Conservation (phyloP, 2,113 vertebrate genomes). For the Sorex fumeus region DNA sequence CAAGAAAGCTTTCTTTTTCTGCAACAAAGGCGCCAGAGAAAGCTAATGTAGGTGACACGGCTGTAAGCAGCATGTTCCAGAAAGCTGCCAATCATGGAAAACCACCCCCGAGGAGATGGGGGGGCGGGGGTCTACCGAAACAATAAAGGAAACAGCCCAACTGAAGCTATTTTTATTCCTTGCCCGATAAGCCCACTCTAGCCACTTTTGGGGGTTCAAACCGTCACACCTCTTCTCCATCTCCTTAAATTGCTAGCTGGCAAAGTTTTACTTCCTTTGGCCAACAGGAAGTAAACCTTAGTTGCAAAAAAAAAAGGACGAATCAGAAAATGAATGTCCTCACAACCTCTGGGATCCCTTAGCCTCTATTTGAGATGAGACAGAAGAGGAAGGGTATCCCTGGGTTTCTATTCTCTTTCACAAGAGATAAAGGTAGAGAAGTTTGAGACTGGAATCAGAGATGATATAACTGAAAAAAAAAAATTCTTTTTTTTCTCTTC, state of each 20-base stretch:
- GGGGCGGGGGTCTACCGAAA: background rate
- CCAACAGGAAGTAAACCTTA: constrained; percentile 20
- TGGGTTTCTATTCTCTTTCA: background rate
- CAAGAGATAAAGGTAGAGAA: constrained; percentile 6
- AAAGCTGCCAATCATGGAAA: background rate
- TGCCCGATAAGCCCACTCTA: background rate
- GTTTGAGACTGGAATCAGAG: constrained; percentile 4
- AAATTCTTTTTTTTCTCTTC: background rate
- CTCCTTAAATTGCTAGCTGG: constrained; percentile 14
- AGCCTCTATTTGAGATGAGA: background rate
- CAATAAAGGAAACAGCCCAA: background rate
- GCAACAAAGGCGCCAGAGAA: constrained; percentile 51
- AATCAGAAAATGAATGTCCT: constrained; percentile 17
- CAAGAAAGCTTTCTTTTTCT: constrained; percentile 39
- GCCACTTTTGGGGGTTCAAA: background rate
- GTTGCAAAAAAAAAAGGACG: background rate
- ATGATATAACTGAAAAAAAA: background rate
- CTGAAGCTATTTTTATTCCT: background rate
- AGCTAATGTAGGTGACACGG: constrained; percentile 12
- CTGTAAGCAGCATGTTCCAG: background rate
- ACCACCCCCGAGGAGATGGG: background rate
- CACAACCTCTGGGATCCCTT: background rate
- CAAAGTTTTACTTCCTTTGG: constrained; percentile 41
- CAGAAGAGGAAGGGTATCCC: background rate
- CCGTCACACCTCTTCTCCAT: constrained; percentile 2